Evolutionary conservation across 2,888 invertebrate genomes (phyloP).

Genomic region (Neoaliturus tenellus): DNA sequence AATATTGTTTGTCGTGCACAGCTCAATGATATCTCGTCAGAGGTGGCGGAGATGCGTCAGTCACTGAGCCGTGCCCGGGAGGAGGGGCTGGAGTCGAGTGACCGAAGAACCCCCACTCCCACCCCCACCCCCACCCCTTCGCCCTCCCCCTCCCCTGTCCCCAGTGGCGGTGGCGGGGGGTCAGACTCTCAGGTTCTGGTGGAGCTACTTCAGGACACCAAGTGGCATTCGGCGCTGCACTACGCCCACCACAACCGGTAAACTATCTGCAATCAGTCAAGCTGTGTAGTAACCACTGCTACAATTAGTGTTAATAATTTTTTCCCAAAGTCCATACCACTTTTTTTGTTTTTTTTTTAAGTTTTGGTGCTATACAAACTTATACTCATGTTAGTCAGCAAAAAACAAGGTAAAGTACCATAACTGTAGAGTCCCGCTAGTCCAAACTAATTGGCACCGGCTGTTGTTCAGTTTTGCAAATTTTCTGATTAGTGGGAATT

Average conservation of each 20-base stretch:
- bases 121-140: constrained; percentile 71
- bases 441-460: no score
- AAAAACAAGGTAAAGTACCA: no score
- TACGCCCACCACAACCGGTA: constrained; percentile 79
- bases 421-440: no score
- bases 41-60: constrained; percentile 77
- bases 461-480: no score
- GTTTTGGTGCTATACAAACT: no score
- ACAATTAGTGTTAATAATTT: no score
- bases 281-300: no score
- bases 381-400: no score
- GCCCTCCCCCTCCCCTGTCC: constrained; percentile 72
- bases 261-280: no score
- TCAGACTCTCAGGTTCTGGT: constrained; percentile 72
- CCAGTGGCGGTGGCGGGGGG: constrained; percentile 70
- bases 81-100: constrained; percentile 77
- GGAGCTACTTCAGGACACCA: constrained; percentile 77
- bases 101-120: constrained; percentile 80
- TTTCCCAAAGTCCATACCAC: no score
- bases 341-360: no score
- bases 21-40: constrained; percentile 79
- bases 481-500: no score
- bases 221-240: constrained; percentile 82
- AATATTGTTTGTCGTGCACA: constrained; percentile 67
- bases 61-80: constrained; percentile 77